These are phyloP conservation scores for Clarias magur DNA, from an alignment of 2,113 vertebrate genomes.

Conservation along the genomic window DNA sequence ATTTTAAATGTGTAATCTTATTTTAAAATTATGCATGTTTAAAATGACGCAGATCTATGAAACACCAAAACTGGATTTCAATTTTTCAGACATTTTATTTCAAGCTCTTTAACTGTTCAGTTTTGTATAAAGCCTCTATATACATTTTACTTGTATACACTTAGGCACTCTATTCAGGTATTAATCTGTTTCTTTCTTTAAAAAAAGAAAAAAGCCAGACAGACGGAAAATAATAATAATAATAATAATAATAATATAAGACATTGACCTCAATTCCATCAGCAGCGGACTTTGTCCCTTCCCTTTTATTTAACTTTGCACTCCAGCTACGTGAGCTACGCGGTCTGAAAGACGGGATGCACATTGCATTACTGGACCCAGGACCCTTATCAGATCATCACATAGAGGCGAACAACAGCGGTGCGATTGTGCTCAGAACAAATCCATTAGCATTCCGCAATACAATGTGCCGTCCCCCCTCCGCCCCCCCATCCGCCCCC, in stretches of 20 bases:
- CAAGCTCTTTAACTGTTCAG: background rate
- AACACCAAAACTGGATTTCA: background rate
- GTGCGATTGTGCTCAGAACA: conserved; percentile 47
- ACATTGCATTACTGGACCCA: conserved; percentile 35
- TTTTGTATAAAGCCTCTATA: background rate
- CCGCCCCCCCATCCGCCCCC: conserved; percentile 42
- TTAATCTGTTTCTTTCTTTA: background rate
- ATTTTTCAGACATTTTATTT: background rate
- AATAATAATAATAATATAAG: no score
- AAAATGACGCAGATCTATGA: background rate
- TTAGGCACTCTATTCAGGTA: background rate
- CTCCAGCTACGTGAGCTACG: background rate
- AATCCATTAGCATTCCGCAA: conserved; percentile 69
- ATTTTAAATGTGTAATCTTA: no score
- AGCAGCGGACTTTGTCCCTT: background rate
- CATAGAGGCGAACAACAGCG: conserved; percentile 49
- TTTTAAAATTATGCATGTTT: no score
- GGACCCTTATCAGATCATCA: conserved; percentile 32
- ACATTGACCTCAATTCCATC: background rate
- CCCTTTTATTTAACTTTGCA: background rate
- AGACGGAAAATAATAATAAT: no score
- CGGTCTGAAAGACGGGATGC: background rate
- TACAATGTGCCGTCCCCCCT: conserved; percentile 28
- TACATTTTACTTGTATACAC: background rate
- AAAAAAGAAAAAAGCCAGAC: no score